These are phyloP conservation scores for Paguma larvata DNA, from an alignment of 2,797 vertebrate species.

Conservation along the genomic window DNA sequence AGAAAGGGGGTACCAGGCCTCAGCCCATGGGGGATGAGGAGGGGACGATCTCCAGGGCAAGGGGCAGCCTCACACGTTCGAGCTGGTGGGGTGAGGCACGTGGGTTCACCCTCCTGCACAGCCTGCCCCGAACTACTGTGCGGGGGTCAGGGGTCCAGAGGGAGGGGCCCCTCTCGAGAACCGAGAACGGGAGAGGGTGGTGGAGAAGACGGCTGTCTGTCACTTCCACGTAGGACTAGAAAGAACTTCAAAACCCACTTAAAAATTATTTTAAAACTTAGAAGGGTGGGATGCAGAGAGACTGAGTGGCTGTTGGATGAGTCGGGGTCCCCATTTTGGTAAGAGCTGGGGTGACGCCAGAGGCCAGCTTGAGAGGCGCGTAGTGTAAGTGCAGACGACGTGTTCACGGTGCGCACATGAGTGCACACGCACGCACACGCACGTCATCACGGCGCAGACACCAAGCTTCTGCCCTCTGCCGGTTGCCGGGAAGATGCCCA, in stretches of 20 bases:
- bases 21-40: not conserved
- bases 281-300: not conserved
- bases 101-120: not conserved
- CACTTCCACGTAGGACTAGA: too few species aligned
- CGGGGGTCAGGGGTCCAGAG: not conserved
- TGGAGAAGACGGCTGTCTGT: too few species aligned
- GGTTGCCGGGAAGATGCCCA: too few species aligned
- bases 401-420: too few species aligned
- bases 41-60: not conserved
- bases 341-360: fast-evolving
- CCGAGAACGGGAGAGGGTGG: fast-evolving
- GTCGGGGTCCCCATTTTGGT: too few species aligned
- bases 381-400: fast-evolving
- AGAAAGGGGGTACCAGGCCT: not conserved
- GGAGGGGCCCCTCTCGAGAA: not conserved
- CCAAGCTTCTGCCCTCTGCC: too few species aligned
- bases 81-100: fast-evolving
- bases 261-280: not conserved
- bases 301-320: not conserved
- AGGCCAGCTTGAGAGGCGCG: fast-evolving
- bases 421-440: too few species aligned
- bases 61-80: not conserved
- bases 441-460: too few species aligned
- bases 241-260: too few species aligned
- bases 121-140: not conserved